A percentile compares a stretch with the other conserved stretches of the same genome.
These are phyloP conservation scores for Xestia ashworthii DNA, from an alignment of 2,888 invertebrate genomes.

Conservation along the genomic window DNA sequence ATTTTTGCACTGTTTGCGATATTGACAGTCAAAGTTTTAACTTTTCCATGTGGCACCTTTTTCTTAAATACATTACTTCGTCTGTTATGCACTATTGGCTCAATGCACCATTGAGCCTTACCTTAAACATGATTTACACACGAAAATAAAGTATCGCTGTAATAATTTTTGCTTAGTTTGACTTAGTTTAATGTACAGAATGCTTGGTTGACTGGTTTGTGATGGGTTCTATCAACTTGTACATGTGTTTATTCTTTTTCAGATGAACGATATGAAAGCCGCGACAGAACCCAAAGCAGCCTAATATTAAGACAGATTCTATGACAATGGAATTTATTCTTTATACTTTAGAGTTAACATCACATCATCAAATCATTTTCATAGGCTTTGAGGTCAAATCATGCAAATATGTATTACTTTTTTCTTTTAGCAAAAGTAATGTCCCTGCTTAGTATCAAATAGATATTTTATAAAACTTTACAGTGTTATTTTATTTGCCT, in stretches of 20 bases:
- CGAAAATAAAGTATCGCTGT: neutral
- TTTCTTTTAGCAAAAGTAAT: slow-evolving; percentile 7
- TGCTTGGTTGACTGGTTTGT: too few species aligned
- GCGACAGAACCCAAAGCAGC: slow-evolving; percentile 36
- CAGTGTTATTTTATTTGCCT: slow-evolving; percentile 22
- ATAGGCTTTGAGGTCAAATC: neutral
- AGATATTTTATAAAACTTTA: slow-evolving; percentile 26
- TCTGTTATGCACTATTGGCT: too few species aligned
- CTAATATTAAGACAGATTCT: slow-evolving; percentile 37
- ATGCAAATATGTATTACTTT: slow-evolving; percentile 28
- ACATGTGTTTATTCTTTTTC: slow-evolving; percentile 42
- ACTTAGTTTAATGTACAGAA: too few species aligned
- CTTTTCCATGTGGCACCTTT: neutral
- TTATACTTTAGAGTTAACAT: slow-evolving; percentile 18
- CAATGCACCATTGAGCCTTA: too few species aligned
- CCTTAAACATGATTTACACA: neutral
- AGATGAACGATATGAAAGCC: slow-evolving; percentile 58
- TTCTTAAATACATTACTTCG: too few species aligned
- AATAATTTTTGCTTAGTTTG: too few species aligned
- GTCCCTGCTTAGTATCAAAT: slow-evolving; percentile 31
- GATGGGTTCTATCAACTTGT: neutral
- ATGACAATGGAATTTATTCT: slow-evolving; percentile 8
- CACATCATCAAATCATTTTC: slow-evolving; percentile 12
- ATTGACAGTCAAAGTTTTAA: neutral
- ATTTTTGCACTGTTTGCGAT: neutral